Base-by-base conservation (phyloP, 2,888 invertebrate species). In the Diaperis boleti region DNA sequence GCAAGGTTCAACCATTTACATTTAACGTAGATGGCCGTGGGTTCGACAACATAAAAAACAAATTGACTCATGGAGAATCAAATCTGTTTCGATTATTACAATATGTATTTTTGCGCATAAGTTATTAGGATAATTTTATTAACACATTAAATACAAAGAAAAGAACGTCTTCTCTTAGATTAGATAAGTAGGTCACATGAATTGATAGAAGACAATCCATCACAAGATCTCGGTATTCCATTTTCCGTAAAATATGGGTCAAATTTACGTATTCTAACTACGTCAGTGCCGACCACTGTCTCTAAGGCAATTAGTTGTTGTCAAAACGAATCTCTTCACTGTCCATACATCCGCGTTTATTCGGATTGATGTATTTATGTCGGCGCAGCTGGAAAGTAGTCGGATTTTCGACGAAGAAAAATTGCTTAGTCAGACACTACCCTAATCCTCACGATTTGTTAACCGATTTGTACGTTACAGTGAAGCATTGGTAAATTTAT, bases 391-490 rank as follows among this genome's bases (percentile, higher is more conserved):
- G 54, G 35, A 13, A 44, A 60, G 22, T 60, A 52, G 35, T 33
- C 45, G 42, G 54, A 50, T 50, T 61, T 47, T 37, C 29, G 47
- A 49, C 15, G n/a, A 50, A 57, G 62, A 62, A 57, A 62, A 62
- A 62, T 62, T 41, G 62, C 41, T 49, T 57, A 49, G 62, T 39
- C 55, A 62, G 55, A 13, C 55, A 45, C 41, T 63, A 59, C 42
- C 37, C 64, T 64, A 64, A 64, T 64, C 64, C 56, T 6, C 29
- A 22, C 64, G 64, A 64, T 64, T 64, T 64, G 64, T 55, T 64
- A 59, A 59, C 54, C 59, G 63, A 59, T 63, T 63, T 63, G 63
- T 63, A 45, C 33, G 45, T 42, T 54, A 62, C 55, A 57, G 50
- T 57, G 57, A 59, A 63, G 39, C 54, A 57, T 62, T 50, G 56